These are phyloP conservation scores for Watsonalla binaria DNA, from an alignment of 2,888 invertebrate species.

Conservation along the genomic window DNA sequence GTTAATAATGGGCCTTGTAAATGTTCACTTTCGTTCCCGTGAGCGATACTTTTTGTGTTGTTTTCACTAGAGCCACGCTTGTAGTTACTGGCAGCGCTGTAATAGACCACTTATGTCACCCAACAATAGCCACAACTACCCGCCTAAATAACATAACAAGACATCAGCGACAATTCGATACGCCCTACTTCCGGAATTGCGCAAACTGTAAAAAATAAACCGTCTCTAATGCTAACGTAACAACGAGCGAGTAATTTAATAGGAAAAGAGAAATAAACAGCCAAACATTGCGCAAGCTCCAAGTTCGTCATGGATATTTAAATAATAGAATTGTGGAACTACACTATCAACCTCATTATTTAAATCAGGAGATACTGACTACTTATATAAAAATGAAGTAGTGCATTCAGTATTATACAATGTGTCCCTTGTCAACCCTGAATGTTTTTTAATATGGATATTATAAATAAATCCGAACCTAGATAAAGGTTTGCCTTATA, in stretches of 20 bases:
- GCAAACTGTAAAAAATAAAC: conserved; percentile 39
- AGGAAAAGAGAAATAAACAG: conserved; percentile 22
- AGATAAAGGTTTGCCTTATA: no score
- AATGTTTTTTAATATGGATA: no score
- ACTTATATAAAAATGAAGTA: no score
- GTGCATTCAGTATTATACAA: no score
- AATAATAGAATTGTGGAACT: neutral
- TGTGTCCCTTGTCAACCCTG: no score
- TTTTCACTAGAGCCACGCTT: neutral
- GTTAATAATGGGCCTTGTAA: neutral
- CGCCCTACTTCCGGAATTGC: conserved; percentile 55
- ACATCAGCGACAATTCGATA: conserved; percentile 32
- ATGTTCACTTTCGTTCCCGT: no score
- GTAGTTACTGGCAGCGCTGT: conserved; percentile 1
- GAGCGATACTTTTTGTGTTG: neutral
- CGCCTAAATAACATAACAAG: conserved; percentile 31
- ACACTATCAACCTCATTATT: no score
- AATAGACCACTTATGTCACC: conserved; percentile 36
- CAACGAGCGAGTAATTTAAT: conserved; percentile 31
- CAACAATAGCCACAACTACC: conserved; percentile 26
- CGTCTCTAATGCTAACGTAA: conserved; percentile 36
- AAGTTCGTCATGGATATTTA: neutral
- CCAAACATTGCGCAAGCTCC: conserved; percentile 29
- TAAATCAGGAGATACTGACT: no score
- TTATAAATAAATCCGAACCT: no score